Evolutionary conservation across 2,113 vertebrate species (phyloP).

Genomic region (Bujurquina vittata): DNA sequence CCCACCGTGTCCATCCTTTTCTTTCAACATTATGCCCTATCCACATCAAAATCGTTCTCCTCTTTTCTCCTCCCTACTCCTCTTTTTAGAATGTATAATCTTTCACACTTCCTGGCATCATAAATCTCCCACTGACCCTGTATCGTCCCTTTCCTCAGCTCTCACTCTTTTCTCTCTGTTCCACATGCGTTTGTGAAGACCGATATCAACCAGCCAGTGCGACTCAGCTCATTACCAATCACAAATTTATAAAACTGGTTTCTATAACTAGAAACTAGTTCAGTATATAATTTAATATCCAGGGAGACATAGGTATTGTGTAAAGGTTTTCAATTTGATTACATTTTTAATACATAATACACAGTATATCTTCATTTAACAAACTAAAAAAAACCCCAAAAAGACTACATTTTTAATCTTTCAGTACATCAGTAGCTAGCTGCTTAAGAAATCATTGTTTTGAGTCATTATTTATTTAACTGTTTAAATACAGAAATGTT

Average conservation of each 20-base stretch:
- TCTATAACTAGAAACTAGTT: background rate
- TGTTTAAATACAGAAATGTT: background rate
- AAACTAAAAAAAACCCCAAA: background rate
- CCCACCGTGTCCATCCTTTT: slow-evolving; percentile 42
- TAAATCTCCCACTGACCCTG: slow-evolving; percentile 39
- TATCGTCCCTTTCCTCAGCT: background rate
- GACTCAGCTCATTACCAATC: slow-evolving; percentile 24
- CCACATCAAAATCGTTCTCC: slow-evolving; percentile 43
- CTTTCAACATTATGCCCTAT: slow-evolving; percentile 38
- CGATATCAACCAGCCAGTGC: slow-evolving; percentile 1
- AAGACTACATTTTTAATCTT: background rate
- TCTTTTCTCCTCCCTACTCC: slow-evolving; percentile 20
- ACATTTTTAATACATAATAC: background rate
- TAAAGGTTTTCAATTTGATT: too few species aligned
- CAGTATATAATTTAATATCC: background rate
- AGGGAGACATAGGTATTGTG: background rate
- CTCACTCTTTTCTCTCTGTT: background rate
- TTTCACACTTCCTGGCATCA: slow-evolving; percentile 44
- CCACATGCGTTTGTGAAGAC: background rate
- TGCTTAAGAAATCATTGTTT: background rate
- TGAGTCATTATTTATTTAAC: background rate
- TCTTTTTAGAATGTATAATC: slow-evolving; percentile 58
- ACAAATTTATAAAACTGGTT: background rate
- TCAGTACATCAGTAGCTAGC: background rate
- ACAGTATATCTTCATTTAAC: background rate